A percentile compares a stretch with the other conserved stretches of the same genome.
These are phyloP conservation scores for Sphaerodactylus townsendi DNA, from an alignment of 2,113 vertebrate species.

Conservation along the genomic window DNA sequence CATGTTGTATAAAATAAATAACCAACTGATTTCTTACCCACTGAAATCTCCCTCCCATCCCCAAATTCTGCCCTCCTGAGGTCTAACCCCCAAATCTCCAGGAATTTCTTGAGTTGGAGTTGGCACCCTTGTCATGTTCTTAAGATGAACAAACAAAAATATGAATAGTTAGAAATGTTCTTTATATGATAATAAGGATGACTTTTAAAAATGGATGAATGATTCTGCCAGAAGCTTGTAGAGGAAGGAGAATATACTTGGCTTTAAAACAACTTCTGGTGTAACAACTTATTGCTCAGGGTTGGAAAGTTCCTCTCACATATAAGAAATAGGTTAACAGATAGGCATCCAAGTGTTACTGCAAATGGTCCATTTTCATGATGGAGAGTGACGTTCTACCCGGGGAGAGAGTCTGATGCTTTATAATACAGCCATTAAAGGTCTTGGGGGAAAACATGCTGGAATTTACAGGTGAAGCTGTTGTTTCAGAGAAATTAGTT, in stretches of 20 bases:
- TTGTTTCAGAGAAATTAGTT: not conserved
- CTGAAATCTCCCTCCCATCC: too few species aligned
- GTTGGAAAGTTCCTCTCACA: not conserved
- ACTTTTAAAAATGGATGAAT: not conserved
- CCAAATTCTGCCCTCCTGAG: too few species aligned
- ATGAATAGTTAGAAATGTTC: not conserved
- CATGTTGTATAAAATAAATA: too few species aligned
- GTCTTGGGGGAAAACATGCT: not conserved
- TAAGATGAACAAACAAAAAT: not conserved
- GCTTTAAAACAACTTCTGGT: not conserved
- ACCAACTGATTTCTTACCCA: too few species aligned
- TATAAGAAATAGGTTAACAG: not conserved
- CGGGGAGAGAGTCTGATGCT: not conserved
- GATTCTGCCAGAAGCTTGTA: not conserved
- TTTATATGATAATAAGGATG: not conserved
- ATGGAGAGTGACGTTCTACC: not conserved
- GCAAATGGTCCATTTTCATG: not conserved
- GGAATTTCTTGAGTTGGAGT: too few species aligned
- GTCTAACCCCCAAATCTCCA: too few species aligned
- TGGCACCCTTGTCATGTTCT: too few species aligned
- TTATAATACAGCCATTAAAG: not conserved
- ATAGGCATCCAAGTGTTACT: not conserved
- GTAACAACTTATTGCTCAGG: not conserved
- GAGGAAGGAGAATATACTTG: not conserved
- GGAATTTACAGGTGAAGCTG: not conserved